Evolutionary conservation across 2,113 vertebrate genomes (phyloP), one percentile per base, ranked within the genome.

Genomic region (Phalacrocorax carbo): DNA sequence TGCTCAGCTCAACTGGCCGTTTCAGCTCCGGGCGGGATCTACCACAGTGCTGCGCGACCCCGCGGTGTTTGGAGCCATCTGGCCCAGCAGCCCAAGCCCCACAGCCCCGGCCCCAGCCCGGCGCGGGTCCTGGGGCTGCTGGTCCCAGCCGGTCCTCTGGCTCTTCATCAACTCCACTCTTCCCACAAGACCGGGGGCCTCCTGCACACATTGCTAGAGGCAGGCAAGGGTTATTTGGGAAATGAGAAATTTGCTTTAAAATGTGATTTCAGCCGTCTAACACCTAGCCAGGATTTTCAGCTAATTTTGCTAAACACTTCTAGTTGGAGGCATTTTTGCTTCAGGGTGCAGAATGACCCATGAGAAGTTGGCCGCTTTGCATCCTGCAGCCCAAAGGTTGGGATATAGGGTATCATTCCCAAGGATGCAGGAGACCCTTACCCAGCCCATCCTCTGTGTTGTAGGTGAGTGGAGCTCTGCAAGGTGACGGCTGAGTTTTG

Each of bases 171-270:
- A 0, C 75, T 49, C 44, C 73, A 26, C 46, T 76, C 66, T 78
- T 60, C 78, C 36, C 75, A 38, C 40, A 55, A 49, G 21, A 15
- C 32, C 0, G 0, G 65, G n/a, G 75, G 85, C 79, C 87, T 80
- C 90, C 75, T 80, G 78, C 90, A 69, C 34, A 17, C 51, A 1
- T 61, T 88, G 87, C 82, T 90, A n/a, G 49, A 90, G 79, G 79
- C 71, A 77, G 70, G 16, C 75, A 55, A 36, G 66, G 72, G 58
- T 11, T 49, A 57, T 65, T 49, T 83, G 86, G 91, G 83, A 95
- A 95, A 96, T 75, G 71, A 93, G 80, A 94, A 93, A 86, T 91
- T 86, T 60, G 64, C 76, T 94, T 88, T 90, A 70, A 95, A 84
- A 78, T 88, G 86, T 92, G 92, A 92, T 92, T 94, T 86, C 93